Evolutionary conservation across 1,140 invertebrate genomes (phyloP), one percentile per base, ranked within the genome.

Genomic region (Brachionus asplanchnoidis): DNA sequence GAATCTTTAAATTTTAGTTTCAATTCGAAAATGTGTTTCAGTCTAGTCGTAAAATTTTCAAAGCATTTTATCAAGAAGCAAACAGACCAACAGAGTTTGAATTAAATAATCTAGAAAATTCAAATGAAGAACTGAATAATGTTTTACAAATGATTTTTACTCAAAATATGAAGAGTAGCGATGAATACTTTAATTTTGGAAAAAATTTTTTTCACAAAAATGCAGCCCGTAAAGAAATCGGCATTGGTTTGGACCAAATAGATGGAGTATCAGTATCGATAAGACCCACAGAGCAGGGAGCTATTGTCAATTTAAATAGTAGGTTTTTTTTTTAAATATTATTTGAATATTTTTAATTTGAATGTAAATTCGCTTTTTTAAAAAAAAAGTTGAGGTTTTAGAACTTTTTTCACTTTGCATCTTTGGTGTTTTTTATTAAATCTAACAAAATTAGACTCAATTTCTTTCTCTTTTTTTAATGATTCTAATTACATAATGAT

Each of bases 91-190:
- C 12, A 26, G 23, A 28, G 1, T 20, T 56, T n/a, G 32, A 36
- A 17, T n/a, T 68, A 1, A 68, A 36, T 36, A n/a, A 32, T 32
- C 8, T 68, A 0, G 7, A 68, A 28, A 20, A 28, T 1, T 5
- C 28, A 40, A 36, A 73, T 40, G 32, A 40, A 40, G 68, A 73
- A 40, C 3, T 40, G 3, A 20, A 40, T 17, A 42, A n/a, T 40
- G n/a, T 73, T 14, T 40, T 73, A 40, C 68, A 73, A 73, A 73
- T 73, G 68, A 20, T 73, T 40, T 40, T 73, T n/a, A 40, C 32
- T 40, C 68, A 73, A 17, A 73, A 40, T 73, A 8, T 73, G 8
- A 73, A 17, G 40, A n/a, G 6, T n/a, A 20, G 28, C n/a, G 32
- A 73, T 4, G 9, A 40, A 40, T 36, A 40, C n/a, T 40, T 73